Percentiles rank a stretch among this genome's conserved stretches.
These are phyloP conservation scores for Platalea minor DNA, from an alignment of 2,797 vertebrate genomes.

Conservation along the genomic window DNA sequence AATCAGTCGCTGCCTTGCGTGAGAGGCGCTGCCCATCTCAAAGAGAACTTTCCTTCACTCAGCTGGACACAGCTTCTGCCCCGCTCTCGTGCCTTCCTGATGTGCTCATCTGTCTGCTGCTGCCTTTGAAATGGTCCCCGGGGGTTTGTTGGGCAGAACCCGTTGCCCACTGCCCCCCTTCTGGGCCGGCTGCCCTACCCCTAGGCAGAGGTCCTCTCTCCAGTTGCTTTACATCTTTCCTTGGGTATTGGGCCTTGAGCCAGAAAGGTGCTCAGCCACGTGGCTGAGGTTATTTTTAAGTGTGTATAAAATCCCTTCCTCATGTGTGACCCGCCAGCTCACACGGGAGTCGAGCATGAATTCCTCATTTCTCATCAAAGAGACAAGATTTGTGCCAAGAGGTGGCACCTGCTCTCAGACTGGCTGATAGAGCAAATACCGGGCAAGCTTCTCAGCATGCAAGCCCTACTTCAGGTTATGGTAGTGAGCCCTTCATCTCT, in stretches of 20 bases:
- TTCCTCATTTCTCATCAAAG: not conserved
- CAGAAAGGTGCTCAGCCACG: not conserved
- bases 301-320: not conserved
- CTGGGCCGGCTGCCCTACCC: not conserved
- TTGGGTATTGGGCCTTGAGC: not conserved
- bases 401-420: not conserved
- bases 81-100: fast-evolving
- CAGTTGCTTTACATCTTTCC: not conserved
- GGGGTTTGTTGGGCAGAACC: not conserved
- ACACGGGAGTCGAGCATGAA: not conserved
- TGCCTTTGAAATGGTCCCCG: not conserved
- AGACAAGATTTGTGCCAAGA: not conserved
- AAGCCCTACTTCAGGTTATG: not conserved
- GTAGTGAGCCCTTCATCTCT: not conserved
- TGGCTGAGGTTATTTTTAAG: not conserved
- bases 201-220: not conserved
- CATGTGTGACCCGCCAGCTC: not conserved
- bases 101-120: not conserved
- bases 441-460: fast-evolving
- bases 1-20: not conserved
- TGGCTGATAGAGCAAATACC: not conserved
- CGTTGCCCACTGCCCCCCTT: not conserved
- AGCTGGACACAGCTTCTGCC: not conserved
- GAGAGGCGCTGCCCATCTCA: not conserved
- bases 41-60: not conserved